These are phyloP conservation scores for Volucella zonaria DNA, from an alignment of 2,888 invertebrate genomes.

Conservation along the genomic window DNA sequence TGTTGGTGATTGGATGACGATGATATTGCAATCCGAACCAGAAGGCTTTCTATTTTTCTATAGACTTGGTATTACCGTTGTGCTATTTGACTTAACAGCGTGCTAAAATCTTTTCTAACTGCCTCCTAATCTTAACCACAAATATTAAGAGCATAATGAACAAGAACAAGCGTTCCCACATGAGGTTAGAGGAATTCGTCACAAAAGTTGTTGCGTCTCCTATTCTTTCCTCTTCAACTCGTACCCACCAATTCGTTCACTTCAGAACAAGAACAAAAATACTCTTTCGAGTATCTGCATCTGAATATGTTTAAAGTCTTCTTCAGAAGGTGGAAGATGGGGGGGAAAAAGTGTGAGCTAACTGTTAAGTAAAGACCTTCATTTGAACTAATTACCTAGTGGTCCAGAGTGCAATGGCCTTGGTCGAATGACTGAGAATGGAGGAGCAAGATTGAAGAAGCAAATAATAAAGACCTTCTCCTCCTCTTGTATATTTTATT, in stretches of 20 bases:
- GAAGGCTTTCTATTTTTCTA: slow-evolving; percentile 48
- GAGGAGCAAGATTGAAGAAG: slow-evolving; percentile 45
- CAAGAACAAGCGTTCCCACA: slow-evolving; percentile 16
- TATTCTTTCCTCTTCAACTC: not conserved
- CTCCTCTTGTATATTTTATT: slow-evolving; percentile 15
- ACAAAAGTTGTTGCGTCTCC: slow-evolving; percentile 30
- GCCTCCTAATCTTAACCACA: not conserved
- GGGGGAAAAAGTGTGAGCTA: slow-evolving; percentile 23
- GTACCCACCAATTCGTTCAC: slow-evolving; percentile 4
- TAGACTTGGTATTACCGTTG: slow-evolving; percentile 30
- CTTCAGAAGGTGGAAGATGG: slow-evolving; percentile 4
- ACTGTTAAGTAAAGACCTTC: slow-evolving; percentile 47
- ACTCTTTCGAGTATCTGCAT: slow-evolving; percentile 25
- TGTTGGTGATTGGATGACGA: slow-evolving; percentile 42
- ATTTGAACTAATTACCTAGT: slow-evolving; percentile 67
- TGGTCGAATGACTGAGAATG: slow-evolving; percentile 49
- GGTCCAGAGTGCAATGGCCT: slow-evolving; percentile 57
- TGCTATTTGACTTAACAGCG: slow-evolving; percentile 4
- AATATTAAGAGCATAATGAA: slow-evolving; percentile 3
- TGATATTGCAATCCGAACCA: slow-evolving; percentile 18
- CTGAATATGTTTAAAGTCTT: slow-evolving; percentile 13
- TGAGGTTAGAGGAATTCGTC: slow-evolving; percentile 50
- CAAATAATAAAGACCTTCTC: slow-evolving; percentile 6
- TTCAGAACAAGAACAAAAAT: slow-evolving; percentile 26
- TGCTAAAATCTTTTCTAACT: slow-evolving; percentile 9